Evolutionary conservation across 2,113 vertebrate genomes (phyloP).

Genomic region (Malaclemys terrapin): DNA sequence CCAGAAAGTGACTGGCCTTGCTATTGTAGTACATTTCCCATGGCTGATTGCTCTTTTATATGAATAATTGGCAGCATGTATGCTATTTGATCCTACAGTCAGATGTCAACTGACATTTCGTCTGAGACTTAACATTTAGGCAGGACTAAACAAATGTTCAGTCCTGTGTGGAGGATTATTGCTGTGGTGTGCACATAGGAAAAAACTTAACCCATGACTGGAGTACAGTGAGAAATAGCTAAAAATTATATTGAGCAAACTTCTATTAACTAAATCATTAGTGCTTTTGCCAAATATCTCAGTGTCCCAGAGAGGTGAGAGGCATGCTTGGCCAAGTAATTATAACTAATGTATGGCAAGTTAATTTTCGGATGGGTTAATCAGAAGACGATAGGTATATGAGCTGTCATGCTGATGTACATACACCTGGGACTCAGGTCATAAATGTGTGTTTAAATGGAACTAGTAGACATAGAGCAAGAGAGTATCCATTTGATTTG

Average conservation of each 20-base stretch:
- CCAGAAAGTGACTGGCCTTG: background rate
- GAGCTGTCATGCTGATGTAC: background rate
- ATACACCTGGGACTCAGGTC: background rate
- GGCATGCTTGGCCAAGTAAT: background rate
- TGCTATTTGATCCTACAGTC: constrained; percentile 3
- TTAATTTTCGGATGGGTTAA: constrained; percentile 12
- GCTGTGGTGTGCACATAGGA: background rate
- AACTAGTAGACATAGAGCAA: background rate
- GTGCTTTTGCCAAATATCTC: background rate
- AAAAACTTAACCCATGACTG: background rate
- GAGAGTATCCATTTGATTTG: background rate
- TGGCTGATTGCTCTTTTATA: constrained; percentile 54
- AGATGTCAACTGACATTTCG: constrained; percentile 48
- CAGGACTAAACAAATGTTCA: constrained; percentile 30
- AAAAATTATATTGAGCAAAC: background rate
- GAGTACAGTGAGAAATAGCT: background rate
- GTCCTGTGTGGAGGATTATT: background rate
- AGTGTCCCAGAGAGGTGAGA: background rate
- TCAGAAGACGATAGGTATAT: background rate
- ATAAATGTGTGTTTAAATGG: background rate
- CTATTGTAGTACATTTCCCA: constrained; percentile 9
- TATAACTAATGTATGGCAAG: background rate
- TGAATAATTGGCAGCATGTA: constrained; percentile 46
- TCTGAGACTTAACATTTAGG: constrained; percentile 26
- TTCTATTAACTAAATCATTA: background rate